Conservation (phyloP, 1,140 invertebrate genomes). For the Wasmannia auropunctata region DNA sequence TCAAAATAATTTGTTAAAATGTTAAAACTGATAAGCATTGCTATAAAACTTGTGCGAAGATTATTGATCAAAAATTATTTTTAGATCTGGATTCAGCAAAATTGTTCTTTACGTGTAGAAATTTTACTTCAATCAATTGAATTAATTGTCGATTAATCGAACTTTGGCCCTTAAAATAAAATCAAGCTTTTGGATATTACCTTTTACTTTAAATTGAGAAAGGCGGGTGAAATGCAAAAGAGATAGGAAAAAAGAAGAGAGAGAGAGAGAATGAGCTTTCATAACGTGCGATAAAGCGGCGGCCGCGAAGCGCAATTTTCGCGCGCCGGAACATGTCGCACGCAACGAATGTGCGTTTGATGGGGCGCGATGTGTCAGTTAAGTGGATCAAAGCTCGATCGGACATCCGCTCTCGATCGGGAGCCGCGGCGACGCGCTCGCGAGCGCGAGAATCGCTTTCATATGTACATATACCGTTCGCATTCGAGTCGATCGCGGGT, state of each 20-base stretch:
- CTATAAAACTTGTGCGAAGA: too few relatives aligned
- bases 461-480: too few relatives aligned
- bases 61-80: too few relatives aligned
- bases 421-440: background rate
- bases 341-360: constrained; percentile 37
- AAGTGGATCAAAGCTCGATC: constrained; percentile 64
- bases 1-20: too few relatives aligned
- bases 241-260: background rate
- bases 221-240: background rate
- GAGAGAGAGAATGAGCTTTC: background rate
- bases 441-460: constrained; percentile 54
- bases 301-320: constrained; percentile 10
- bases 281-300: background rate
- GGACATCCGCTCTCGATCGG: background rate
- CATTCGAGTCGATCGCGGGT: constrained; percentile 38
- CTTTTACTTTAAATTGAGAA: background rate
- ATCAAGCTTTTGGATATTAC: background rate
- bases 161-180: too few relatives aligned
- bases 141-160: too few relatives aligned
- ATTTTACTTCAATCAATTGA: too few relatives aligned
- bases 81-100: too few relatives aligned
- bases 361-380: constrained; percentile 14
- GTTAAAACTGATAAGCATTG: too few relatives aligned
- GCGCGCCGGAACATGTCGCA: background rate
- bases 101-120: too few relatives aligned